phyloP scores from a whole-genome alignment of 2,113 vertebrate genomes.

The Bostrychus sinensis region DNA sequence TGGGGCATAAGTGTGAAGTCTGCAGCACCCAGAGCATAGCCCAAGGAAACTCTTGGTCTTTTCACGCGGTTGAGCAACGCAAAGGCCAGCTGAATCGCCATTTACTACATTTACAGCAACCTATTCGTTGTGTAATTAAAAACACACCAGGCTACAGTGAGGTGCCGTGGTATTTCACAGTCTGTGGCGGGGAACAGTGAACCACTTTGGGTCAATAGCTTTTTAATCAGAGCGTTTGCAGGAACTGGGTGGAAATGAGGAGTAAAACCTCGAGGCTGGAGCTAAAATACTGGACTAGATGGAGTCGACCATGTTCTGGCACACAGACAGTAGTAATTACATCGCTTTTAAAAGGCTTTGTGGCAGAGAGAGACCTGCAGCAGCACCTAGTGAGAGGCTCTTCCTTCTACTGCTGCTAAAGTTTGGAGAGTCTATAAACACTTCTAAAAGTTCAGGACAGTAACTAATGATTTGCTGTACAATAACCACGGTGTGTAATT shows the following conservation, averaged over 20 bases:
- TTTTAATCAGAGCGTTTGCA: slow-evolving; percentile 59
- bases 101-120: slow-evolving; percentile 29
- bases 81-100: slow-evolving; percentile 23
- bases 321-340: slow-evolving; percentile 11
- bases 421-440: background rate
- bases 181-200: slow-evolving; percentile 11
- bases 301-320: background rate
- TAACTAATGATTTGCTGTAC: background rate
- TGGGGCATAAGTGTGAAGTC: slow-evolving; percentile 25
- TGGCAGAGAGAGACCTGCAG: slow-evolving; percentile 2
- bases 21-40: slow-evolving; percentile 33
- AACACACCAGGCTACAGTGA: slow-evolving; percentile 12
- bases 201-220: slow-evolving; percentile 59
- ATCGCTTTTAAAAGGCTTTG: background rate
- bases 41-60: slow-evolving; percentile 42
- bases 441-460: background rate
- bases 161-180: slow-evolving; percentile 47
- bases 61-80: slow-evolving; percentile 38
- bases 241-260: slow-evolving; percentile 36
- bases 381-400: background rate
- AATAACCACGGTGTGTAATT: background rate
- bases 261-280: slow-evolving; percentile 18
- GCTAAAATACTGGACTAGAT: slow-evolving; percentile 22
- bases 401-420: slow-evolving; percentile 2
- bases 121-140: slow-evolving; percentile 39